Evolutionary conservation across 2,888 invertebrate genomes (phyloP), one percentile per base, ranked within the genome.

Genomic region (Cepaea hortensis): DNA sequence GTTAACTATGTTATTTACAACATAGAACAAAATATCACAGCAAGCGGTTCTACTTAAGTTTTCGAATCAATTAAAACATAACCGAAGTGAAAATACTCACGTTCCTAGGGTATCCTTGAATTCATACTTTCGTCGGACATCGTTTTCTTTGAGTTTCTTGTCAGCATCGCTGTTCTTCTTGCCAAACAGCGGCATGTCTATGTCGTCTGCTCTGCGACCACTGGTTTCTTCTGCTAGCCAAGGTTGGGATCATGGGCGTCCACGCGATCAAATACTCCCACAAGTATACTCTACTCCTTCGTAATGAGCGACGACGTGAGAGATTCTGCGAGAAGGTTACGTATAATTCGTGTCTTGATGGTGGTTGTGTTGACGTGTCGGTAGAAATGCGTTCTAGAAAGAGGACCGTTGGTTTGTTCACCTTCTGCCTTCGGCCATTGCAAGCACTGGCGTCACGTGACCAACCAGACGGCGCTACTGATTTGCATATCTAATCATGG

Each of bases 71-170:
- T n/a, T n/a, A n/a, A 73, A 23, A 23, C 23, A n/a, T 5, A 23
- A 73, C 11, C 4, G 6, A 23, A 11, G 3, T 4, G 4, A 4
- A 20, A 13, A 11, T 89, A 92, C 93, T 93, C 89, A 93, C 93
- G 93, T 93, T 90, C 93, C 93, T 20, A 93, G 90, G 3, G 91
- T 91, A 84, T 92, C 91, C 88, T 92, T 92, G 80, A 93, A 91
- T 81, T 92, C 92, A 85, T 93, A 93, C 88, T 91, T 91, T 87
- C 91, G 90, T 61, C 90, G 88, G 76, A 93, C 90, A 88, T 92
- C 92, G 61, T 88, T 88, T 79, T 92, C 92, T 88, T 92, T 92
- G 46, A 89, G 86, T 88, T 91, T 92, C 87, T 92, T 92, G 46
- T 92, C 92, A 35, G 89, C 81, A 77, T 92, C 93, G 48, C 48